Evolutionary conservation across 2,113 vertebrate species (phyloP).

Genomic region (Bolborhynchus lineola): DNA sequence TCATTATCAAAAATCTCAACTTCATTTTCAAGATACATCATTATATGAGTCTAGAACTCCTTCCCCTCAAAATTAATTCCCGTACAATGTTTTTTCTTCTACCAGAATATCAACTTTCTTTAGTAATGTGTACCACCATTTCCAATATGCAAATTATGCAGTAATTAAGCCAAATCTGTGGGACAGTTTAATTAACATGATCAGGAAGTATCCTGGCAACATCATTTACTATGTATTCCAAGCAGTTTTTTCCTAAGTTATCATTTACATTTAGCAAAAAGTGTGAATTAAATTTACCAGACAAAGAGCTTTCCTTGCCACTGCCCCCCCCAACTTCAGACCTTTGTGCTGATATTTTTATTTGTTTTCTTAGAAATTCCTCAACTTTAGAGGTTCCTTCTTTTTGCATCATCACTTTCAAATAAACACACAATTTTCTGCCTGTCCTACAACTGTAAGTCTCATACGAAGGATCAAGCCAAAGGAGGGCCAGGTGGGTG

Average conservation of each 20-base stretch:
- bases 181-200: constrained; percentile 78
- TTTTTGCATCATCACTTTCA: neutral
- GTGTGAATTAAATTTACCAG: neutral
- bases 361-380: neutral
- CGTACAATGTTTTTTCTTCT: neutral
- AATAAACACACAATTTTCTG: accelerated
- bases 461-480: neutral
- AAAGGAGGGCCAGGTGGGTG: neutral
- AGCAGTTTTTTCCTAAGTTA: constrained; percentile 44
- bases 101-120: constrained; percentile 43
- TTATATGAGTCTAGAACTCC: neutral
- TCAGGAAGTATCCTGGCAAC: constrained; percentile 78
- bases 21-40: neutral
- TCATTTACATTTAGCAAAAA: constrained; percentile 59
- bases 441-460: neutral
- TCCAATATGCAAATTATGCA: constrained; percentile 50
- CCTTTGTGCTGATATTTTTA: neutral
- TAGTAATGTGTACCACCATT: constrained; percentile 1
- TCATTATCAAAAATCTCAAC: constrained; percentile 2
- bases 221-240: constrained; percentile 50
- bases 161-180: constrained; percentile 73
- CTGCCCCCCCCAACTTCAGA: neutral
- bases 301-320: neutral
- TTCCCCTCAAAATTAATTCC: constrained; percentile 36
- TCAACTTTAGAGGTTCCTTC: neutral